A percentile compares a stretch with the other conserved stretches of the same genome.
Conservation (phyloP, 1,140 invertebrate genomes). For the Melitaea cinxia region DNA sequence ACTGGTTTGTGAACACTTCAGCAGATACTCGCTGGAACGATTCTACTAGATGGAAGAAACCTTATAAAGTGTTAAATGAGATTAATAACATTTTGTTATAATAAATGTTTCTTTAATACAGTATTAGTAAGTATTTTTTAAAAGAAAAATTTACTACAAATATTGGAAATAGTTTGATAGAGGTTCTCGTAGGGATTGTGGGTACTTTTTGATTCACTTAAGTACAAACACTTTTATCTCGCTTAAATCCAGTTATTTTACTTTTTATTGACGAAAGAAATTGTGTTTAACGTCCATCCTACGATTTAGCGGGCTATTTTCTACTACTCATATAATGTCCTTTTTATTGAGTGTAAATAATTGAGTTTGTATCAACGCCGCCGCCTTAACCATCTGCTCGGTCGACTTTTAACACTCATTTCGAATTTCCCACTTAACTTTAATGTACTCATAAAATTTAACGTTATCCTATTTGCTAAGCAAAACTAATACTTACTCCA, state of each 20-base stretch:
- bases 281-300: slow-evolving; percentile 25
- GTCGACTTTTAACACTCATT: slow-evolving; percentile 69
- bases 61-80: too few relatives aligned
- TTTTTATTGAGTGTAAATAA: slow-evolving; percentile 81
- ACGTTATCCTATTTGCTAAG: slow-evolving; percentile 45
- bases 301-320: slow-evolving; percentile 61
- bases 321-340: slow-evolving; percentile 75
- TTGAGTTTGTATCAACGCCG: slow-evolving; percentile 73
- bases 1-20: too few relatives aligned
- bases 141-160: too few relatives aligned
- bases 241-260: not conserved
- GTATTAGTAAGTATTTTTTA: too few relatives aligned
- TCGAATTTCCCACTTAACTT: slow-evolving; percentile 79
- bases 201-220: not conserved
- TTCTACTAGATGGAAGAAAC: too few relatives aligned
- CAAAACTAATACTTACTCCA: slow-evolving; percentile 48
- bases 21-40: too few relatives aligned
- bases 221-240: not conserved
- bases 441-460: slow-evolving; percentile 75
- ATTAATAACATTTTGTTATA: too few relatives aligned
- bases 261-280: not conserved
- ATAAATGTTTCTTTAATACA: too few relatives aligned
- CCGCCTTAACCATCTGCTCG: slow-evolving; percentile 63
- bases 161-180: too few relatives aligned
- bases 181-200: too few relatives aligned